Evolutionary conservation across 2,797 vertebrate genomes (phyloP), one percentile per base, ranked within the genome.

Genomic region (Serranus cabrilla): DNA sequence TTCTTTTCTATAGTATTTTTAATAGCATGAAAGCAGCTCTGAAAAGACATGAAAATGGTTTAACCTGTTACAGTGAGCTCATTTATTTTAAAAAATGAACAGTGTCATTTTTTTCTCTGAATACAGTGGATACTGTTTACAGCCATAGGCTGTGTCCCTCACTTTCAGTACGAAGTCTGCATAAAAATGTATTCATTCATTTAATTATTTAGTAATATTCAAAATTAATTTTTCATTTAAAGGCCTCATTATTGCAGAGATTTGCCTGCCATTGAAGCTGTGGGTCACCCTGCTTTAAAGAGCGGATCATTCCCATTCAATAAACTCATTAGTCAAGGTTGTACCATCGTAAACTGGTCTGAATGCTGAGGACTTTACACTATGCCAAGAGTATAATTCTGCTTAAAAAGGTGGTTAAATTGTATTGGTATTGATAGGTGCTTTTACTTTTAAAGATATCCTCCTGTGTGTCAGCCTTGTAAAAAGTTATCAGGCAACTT

Each of bases 121-220:
- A 42, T 40, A 21, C 2, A 72, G 56, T 52, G 18, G 55, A 57
- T 31, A 47, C 6, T 56, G 12, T 65, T 34, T 46, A 21, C 20
- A 46, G 13, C 13, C 34, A 34, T n/a, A 16, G 5, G 7, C 25
- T 27, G n/a, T 60, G 59, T 59, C 47, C 47, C 55, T 68, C 51
- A 25, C 17, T 47, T 42, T 12, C 18, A 65, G 27, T 42, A 51
- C 23, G n/a, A 67, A 59, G 21, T 49, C 17, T 31, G 17, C 37
- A 55, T 37, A 49, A 51, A 71, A 17, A 40, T 55, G 3, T 31
- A 76, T 72, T 58, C 1, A 64, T 65, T 64, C 1, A 21, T 70
- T 34, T 45, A 50, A 58, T 65, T n/a, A 70, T 51, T 62, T 49
- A 59, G 42, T 60, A 16, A 45, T 47, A 51, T 47, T 65, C 18